Percentiles rank a stretch among this genome's conserved stretches.
These are phyloP conservation scores for Pavo muticus DNA, from an alignment of 2,113 vertebrate genomes.

Conservation along the genomic window DNA sequence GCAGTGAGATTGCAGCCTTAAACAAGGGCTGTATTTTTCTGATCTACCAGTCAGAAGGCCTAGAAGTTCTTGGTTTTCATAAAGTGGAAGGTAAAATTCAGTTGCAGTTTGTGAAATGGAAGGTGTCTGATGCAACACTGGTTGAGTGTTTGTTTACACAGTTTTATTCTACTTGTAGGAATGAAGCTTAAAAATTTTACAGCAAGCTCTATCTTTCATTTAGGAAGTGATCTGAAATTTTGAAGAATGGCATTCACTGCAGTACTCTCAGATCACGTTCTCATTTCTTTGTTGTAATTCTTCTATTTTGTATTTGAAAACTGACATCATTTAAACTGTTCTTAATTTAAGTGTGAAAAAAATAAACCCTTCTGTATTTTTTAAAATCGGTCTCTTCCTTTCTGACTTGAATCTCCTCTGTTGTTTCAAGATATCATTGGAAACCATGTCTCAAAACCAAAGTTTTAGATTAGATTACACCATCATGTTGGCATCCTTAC, in stretches of 20 bases:
- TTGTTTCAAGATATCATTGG: not conserved
- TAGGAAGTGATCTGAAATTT: not conserved
- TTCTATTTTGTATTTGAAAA: not conserved
- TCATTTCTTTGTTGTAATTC: not conserved
- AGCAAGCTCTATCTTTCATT: not conserved
- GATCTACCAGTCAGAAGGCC: not conserved
- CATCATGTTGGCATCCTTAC: not conserved
- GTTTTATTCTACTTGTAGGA: not conserved
- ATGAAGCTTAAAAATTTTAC: not conserved
- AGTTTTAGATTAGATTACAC: not conserved
- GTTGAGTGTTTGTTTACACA: not conserved
- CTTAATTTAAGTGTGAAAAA: not conserved
- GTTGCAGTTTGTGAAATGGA: not conserved
- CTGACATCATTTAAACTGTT: not conserved
- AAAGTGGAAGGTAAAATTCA: not conserved
- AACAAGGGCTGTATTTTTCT: not conserved
- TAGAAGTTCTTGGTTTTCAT: conserved; percentile 34
- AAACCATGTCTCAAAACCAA: not conserved
- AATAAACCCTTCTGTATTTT: not conserved
- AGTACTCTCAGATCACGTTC: not conserved
- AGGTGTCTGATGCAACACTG: not conserved
- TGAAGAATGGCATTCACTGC: not conserved
- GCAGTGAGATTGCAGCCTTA: not conserved
- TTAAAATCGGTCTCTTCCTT: not conserved
- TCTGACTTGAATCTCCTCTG: not conserved